Base-by-base conservation (phyloP, 2,797 vertebrate genomes). In the Typhlichthys eigenmanni region DNA sequence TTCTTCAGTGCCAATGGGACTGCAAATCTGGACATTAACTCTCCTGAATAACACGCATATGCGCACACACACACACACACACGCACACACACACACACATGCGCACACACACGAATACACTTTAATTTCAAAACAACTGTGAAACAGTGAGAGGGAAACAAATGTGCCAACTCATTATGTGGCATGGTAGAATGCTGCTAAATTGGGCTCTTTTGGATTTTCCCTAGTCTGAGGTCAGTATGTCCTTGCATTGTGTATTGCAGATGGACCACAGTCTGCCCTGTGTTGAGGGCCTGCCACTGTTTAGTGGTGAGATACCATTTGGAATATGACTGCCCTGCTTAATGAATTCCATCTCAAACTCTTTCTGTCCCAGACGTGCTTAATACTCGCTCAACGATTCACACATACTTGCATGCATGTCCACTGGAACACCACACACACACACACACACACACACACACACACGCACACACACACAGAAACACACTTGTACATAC, bases 251-350 rank as follows among this genome's bases (percentile, higher is more conserved):
- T 70, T 60, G 56, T 64, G 72, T 55, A 57, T 72, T 60, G 74
- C 74, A 64, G 73, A 84, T 82, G 81, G 87, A 83, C 71, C 64
- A 61, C 47, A 74, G 38, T 13, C 12, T 38, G 64, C 71, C 71
- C 62, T 59, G 68, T 80, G 80, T 78, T 83, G 80, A 38, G 53
- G 56, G 64, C 76, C 75, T 72, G 59, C 70, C 66, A 69, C 75
- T 79, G 77, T 87, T 88, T 87, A 86, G 83, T 84, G 84, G 76
- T 56, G 77, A 87, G 75, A 76, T 84, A 81, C 68, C 76, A 81
- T 84, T 87, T 82, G 79, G 81, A 80, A 71, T 80, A 66, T 79
- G 68, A 70, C 82, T 83, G 87, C 81, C 80, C 79, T 78, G 80
- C 69, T 68, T 78, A 68, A 64, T 80, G 70, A 84, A 80, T 77